phyloP scores from a whole-genome alignment of 2,797 vertebrate species.

The Mionectes olivaceus region DNA sequence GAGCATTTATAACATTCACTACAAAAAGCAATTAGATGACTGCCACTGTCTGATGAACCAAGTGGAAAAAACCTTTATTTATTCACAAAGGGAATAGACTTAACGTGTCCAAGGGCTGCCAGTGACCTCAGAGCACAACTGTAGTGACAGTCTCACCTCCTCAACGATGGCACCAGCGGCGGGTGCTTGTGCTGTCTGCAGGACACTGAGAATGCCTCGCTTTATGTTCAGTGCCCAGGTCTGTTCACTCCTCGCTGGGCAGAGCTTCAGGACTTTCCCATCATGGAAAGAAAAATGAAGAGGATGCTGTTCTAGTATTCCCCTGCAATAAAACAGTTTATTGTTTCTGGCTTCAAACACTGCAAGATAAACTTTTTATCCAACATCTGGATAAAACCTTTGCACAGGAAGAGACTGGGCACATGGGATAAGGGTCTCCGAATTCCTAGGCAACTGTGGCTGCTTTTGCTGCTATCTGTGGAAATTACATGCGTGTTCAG shows the following conservation, averaged over 20 bases:
- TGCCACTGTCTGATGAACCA: neutral
- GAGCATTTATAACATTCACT: neutral
- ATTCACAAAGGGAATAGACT: neutral
- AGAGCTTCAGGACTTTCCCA: conserved; percentile 86
- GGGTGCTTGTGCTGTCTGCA: conserved; percentile 80
- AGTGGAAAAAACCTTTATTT: neutral
- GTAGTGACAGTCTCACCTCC: conserved; percentile 79
- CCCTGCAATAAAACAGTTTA: conserved; percentile 71
- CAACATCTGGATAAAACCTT: neutral
- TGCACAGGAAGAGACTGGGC: neutral
- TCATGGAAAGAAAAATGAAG: conserved; percentile 85
- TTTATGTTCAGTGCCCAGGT: conserved; percentile 90
- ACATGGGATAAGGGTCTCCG: neutral
- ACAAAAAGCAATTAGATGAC: neutral
- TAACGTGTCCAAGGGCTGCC: neutral
- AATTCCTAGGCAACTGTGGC: neutral
- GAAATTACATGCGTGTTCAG: conserved; percentile 44
- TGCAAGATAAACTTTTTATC: neutral
- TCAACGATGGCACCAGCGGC: conserved; percentile 67
- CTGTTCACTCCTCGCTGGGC: conserved; percentile 81
- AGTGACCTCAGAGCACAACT: neutral
- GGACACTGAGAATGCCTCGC: conserved; percentile 86
- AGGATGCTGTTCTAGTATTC: conserved; percentile 81
- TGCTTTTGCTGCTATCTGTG: neutral
- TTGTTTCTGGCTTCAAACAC: neutral